A percentile compares a stretch with the other conserved stretches of the same genome.
These are phyloP conservation scores for Caenorhabditis inopinata DNA, from an alignment of 1,140 invertebrate genomes.

Conservation along the genomic window DNA sequence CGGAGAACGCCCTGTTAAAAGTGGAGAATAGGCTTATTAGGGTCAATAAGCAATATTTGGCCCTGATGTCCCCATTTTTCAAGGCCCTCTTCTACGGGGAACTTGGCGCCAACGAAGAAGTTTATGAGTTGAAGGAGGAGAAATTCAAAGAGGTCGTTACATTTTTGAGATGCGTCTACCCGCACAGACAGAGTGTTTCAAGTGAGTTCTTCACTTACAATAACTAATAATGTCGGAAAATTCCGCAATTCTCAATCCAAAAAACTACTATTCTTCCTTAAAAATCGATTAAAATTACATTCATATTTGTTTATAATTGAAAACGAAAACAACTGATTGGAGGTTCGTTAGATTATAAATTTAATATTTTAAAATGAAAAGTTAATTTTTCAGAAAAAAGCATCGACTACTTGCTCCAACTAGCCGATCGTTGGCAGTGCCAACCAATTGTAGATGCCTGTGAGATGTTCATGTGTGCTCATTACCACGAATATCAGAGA, in stretches of 20 bases:
- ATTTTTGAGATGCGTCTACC: not conserved
- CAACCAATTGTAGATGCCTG: not conserved
- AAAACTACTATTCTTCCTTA: too few relatives aligned
- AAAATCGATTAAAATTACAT: not conserved
- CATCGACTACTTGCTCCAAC: not conserved
- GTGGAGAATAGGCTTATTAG: not conserved
- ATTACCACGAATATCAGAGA: conserved; percentile 9
- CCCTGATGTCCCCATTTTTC: not conserved
- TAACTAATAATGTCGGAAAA: too few relatives aligned
- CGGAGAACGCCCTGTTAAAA: not conserved
- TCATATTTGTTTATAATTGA: too few relatives aligned
- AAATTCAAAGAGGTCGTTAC: not conserved
- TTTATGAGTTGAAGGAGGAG: conserved; percentile 13
- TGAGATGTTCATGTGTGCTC: conserved; percentile 26
- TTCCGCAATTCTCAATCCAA: too few relatives aligned
- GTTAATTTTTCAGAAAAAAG: not conserved
- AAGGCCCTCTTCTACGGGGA: not conserved
- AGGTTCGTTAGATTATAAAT: too few relatives aligned
- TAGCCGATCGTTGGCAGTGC: not conserved
- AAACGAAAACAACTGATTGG: too few relatives aligned
- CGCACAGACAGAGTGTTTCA: not conserved
- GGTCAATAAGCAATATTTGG: not conserved
- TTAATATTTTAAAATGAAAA: too few relatives aligned
- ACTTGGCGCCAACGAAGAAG: not conserved
- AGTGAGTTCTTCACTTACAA: not conserved